Evolutionary conservation across 2,888 invertebrate genomes (phyloP), one percentile per base, ranked within the genome.

Genomic region (Limnephilus marmoratus): DNA sequence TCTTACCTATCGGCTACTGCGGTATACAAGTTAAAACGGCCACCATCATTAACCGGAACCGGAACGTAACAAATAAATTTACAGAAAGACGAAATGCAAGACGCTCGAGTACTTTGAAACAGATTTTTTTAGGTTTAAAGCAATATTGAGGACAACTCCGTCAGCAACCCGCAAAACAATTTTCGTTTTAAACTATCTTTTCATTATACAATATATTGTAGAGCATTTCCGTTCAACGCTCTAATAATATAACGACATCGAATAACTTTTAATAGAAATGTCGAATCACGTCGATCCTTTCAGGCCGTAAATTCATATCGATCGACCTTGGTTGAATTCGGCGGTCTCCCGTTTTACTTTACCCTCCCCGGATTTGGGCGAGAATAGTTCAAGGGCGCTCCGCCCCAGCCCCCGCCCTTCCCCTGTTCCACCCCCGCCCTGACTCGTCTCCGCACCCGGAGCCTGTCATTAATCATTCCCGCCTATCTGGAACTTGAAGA

Each of bases 381-480:
- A 82, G 90, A 90, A 90, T 90, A 90, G 90, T 90, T 90, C 90
- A 90, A 90, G 90, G 90, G 90, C 90, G 90, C 86, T 29, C 86
- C 86, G n/a, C n/a, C 49, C n/a, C 85, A 24, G 85, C 85, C 85
- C 45, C 83, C 85, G 34, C 53, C 90, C 24, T 82, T 15, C 29
- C 49, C 90, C 82, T 12, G 81, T 0, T 24, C 53, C 53, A 15
- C 15, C 24, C 49, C 81, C 41, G 83, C 34, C 49, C 90, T 90
- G 12, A 11, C 81, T 41, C 90, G 80, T n/a, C 82, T 31, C 81
- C 81, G 29, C 90, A n/a, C 81, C 90, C 90, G 81, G 29, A 82
- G 82, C 18, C 83, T 83, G 53, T 49, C 90, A 90, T 90, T 90
- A 90, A 90, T 90, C 90, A 90, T 90, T 83, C 68, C 90, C 82